Percentiles rank a stretch among this genome's conserved stretches.
These are phyloP conservation scores for Phalacrocorax aristotelis DNA, from an alignment of 2,113 vertebrate species.

Conservation along the genomic window DNA sequence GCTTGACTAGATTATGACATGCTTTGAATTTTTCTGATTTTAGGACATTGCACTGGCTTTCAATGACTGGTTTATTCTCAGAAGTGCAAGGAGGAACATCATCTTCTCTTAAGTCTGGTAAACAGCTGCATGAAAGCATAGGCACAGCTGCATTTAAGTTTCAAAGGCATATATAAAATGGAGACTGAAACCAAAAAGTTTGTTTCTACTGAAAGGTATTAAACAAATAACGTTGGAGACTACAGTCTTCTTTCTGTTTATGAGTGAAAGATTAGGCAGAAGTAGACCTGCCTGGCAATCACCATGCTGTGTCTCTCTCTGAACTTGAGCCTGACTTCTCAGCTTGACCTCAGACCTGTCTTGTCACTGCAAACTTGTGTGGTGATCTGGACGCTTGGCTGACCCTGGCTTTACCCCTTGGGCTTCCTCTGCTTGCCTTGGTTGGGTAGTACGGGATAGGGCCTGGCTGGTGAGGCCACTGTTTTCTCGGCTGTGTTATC, in stretches of 20 bases:
- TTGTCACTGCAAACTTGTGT: not conserved
- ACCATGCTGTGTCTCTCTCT: not conserved
- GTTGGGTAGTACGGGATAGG: not conserved
- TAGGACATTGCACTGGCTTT: constrained; percentile 63
- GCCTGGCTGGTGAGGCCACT: not conserved
- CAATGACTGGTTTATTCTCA: constrained; percentile 13
- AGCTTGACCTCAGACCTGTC: not conserved
- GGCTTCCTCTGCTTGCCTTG: not conserved
- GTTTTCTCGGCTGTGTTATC: not conserved
- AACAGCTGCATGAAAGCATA: constrained; percentile 56
- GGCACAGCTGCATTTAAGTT: not conserved
- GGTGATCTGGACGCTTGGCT: not conserved
- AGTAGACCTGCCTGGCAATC: not conserved
- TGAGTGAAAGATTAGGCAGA: not conserved
- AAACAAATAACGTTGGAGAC: not conserved
- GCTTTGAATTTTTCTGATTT: constrained; percentile 50
- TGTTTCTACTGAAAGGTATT: not conserved
- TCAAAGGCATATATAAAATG: not conserved
- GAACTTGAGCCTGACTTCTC: not conserved
- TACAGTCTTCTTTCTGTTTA: not conserved
- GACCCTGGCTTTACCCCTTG: not conserved
- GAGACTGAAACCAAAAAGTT: not conserved
- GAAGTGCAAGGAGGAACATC: constrained; percentile 41
- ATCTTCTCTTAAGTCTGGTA: constrained; percentile 54
- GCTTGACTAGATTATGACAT: constrained; percentile 57